Base-by-base conservation (phyloP, 2,888 invertebrate genomes). In the Cotesia congregata region DNA sequence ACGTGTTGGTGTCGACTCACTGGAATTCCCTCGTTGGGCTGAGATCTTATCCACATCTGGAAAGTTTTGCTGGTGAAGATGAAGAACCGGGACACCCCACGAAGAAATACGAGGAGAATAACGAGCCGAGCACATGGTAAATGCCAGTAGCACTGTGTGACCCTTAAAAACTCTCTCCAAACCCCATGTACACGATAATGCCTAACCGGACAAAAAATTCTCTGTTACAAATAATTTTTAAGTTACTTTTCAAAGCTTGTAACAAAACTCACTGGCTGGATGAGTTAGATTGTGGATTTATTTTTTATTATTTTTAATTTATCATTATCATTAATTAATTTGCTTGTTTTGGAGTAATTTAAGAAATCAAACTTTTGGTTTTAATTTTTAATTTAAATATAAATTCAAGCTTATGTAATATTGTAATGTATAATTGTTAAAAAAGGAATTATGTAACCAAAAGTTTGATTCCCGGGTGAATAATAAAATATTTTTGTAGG, bases 401-500 rank as follows among this genome's bases (percentile, higher is more conserved):
- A 3, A 70, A 64, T 20, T 30, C n/a, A 65, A 65, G 67, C 39
- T 71, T 62, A 64, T 41, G 62, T 76, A 76, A 72, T 72, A 72
- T 72, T 71, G 65, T 30, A 30, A 30, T 30, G 30, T 30, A 30
- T 30, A 30, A 30, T 30, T 30, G 30, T 30, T 4, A 3, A 30
- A 30, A 30, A 30, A 30, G 30, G 30, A 30, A 78, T 72, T 76
- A 76, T 74, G 70, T 76, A 74, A 73, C 30, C 62, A 9, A 72
- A 30, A 61, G 65, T 70, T 15, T 38, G 30, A 70, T 75, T 70
- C 12, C 9, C 38, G 61, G 50, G 20, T 74, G 20, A 62, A 68
- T 38, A 67, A 50, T 71, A 50, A 17, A 65, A 50, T 39, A 30
- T 50, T 65, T 38, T 17, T 20, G 12, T 50, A 70, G 61, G 40